Base-by-base conservation (phyloP, 2,797 vertebrate genomes). In the Sebastiscus tertius region DNA sequence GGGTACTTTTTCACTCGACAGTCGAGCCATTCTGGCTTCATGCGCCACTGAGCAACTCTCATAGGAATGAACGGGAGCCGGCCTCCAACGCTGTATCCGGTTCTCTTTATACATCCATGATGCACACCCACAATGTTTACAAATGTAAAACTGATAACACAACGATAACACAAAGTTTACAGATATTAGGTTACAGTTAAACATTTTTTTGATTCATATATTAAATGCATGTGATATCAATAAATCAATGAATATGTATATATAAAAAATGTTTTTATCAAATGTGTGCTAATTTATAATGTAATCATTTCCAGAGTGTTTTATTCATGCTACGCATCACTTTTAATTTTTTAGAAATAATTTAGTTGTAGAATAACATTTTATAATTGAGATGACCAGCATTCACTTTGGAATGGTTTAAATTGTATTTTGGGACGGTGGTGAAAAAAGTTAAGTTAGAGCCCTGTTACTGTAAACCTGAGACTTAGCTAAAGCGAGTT, bases 1-100 rank as follows among this genome's bases (percentile, higher is more conserved):
- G 16, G 16, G 42, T 18, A 46, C 42, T 46, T 0, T 46, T 46
- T 18, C 42, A 46, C 42, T 46, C 16, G 14, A 16, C 39, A 42
- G 39, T 0, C 0, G 39, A 42, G 39, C 39, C 39, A 42, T 42
- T 42, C 39, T 42, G 39, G 39, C 0, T 16, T 42, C 14, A 42
- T 42, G 39, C 14, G 0, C 39, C 39, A 16, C 39, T 42, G 14
- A 42, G 39, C 42, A 46, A 46, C 42, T 46, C 16, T 18, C 42
- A 46, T 46, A 46, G 42, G 0, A 0, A 46, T 46, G 42, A 4
- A 46, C 8, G 42, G 42, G 1, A 46, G 42, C 42, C 42, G 6
- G 3, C 42, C 42, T 46, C 14, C 16, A 6, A 46, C 42, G 16
- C 16, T 46, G 0, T 18, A 46, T 0, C 0, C 16, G 0, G 16